A percentile compares a stretch with the other conserved stretches of the same genome.
phyloP scores from a whole-genome alignment of 2,888 invertebrate species.

The Latrodectus elegans region DNA sequence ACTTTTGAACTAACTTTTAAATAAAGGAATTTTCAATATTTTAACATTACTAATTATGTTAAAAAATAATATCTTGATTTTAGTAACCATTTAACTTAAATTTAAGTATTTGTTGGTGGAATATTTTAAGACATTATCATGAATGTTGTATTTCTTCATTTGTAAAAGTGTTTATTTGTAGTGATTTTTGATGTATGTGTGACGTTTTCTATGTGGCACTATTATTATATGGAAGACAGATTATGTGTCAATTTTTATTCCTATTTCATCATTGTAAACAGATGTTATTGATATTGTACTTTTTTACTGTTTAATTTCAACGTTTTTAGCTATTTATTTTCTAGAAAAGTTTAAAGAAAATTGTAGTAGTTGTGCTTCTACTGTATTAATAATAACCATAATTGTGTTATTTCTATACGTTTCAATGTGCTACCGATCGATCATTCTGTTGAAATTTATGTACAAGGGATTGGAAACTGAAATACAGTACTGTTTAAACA shows the following conservation, averaged over 20 bases:
- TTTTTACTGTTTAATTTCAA: constrained; percentile 31
- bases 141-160: constrained; percentile 34
- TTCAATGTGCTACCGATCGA: constrained; percentile 59
- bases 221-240: constrained; percentile 25
- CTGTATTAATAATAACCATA: constrained; percentile 25
- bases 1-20: too few species aligned
- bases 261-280: constrained; percentile 51
- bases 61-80: too few species aligned
- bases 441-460: constrained; percentile 52
- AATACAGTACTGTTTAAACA: constrained; percentile 61
- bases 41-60: too few species aligned
- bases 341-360: constrained; percentile 43
- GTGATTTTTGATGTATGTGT: constrained; percentile 56
- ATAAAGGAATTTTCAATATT: too few species aligned
- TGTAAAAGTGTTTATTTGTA: constrained; percentile 34
- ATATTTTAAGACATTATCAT: constrained; percentile 35
- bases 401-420: constrained; percentile 55
- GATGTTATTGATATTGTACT: constrained; percentile 54
- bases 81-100: not conserved
- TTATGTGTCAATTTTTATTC: constrained; percentile 61
- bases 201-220: constrained; percentile 57
- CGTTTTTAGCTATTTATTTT: constrained; percentile 54
- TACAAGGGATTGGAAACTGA: constrained; percentile 55
- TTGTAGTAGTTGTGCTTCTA: constrained; percentile 53
- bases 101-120: constrained; percentile 45